Evolutionary conservation across 2,888 invertebrate genomes (phyloP).

Genomic region (Drosophila subsilvestris): DNA sequence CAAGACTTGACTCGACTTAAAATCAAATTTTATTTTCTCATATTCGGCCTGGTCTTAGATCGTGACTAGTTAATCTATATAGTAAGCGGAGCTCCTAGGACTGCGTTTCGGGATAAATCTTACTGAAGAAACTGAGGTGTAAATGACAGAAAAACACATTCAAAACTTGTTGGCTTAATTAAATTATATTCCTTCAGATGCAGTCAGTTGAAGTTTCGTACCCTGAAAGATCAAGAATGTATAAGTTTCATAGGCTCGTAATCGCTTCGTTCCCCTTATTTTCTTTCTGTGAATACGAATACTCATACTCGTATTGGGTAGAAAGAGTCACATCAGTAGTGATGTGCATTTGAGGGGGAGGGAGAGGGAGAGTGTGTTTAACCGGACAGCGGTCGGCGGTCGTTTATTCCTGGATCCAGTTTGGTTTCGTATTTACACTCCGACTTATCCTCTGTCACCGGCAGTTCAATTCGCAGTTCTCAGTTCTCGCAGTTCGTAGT

Average conservation of each 20-base stretch:
- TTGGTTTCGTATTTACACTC: constrained; percentile 55
- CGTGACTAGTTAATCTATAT: neutral
- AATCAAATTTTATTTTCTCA: neutral
- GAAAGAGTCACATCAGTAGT: neutral
- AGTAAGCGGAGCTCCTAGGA: too few relatives aligned
- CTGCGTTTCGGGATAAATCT: neutral
- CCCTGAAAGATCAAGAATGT: neutral
- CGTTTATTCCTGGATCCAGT: constrained; percentile 19
- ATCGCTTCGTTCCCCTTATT: neutral
- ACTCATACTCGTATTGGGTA: neutral
- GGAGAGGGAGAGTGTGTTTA: constrained; percentile 14
- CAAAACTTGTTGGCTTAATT: neutral
- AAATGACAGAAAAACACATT: too few relatives aligned
- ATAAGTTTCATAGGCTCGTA: neutral
- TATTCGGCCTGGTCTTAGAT: neutral
- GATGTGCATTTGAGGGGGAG: neutral
- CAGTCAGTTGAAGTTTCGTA: neutral
- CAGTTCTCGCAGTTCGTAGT: constrained; percentile 12
- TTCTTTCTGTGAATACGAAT: neutral
- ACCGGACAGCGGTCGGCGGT: constrained; percentile 42
- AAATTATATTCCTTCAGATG: neutral
- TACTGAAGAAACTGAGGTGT: too few relatives aligned
- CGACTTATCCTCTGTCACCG: constrained; percentile 59
- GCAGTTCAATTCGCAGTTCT: constrained; percentile 32
- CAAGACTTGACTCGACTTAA: neutral